Conservation (phyloP, 2,113 vertebrate species). For the Corvus hawaiiensis region DNA sequence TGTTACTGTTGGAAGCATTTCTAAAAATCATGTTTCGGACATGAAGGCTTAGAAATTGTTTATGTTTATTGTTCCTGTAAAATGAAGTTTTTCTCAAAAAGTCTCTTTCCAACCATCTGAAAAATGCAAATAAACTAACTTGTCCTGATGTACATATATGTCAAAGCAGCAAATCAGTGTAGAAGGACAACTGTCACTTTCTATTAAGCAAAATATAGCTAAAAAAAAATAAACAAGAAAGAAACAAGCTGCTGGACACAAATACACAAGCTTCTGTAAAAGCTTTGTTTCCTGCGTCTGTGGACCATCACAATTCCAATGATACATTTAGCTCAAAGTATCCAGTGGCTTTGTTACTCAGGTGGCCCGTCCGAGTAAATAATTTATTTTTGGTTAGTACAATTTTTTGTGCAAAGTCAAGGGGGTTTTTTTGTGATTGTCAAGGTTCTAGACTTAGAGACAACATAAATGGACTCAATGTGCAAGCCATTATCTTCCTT, state of each 20-base stretch:
- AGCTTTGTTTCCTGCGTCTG: not conserved
- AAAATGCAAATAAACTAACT: not conserved
- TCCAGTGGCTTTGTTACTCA: not conserved
- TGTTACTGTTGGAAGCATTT: not conserved
- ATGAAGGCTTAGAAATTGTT: not conserved
- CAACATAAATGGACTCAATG: not conserved
- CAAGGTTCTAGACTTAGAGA: not conserved
- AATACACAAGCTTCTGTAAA: not conserved
- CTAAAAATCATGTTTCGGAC: accelerated
- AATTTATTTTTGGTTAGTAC: not conserved
- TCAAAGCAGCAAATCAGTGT: not conserved
- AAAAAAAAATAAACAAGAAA: not conserved
- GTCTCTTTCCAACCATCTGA: not conserved
- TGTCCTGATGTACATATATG: not conserved
- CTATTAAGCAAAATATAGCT: not conserved
- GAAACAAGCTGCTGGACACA: not conserved
- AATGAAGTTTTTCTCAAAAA: not conserved
- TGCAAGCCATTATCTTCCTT: not conserved
- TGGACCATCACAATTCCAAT: not conserved
- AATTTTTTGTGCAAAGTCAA: not conserved
- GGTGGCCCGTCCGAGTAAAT: not conserved
- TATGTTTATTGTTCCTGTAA: not conserved
- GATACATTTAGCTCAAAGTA: not conserved
- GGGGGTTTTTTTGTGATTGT: not conserved
- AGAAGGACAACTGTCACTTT: not conserved